phyloP scores from a whole-genome alignment of 2,888 invertebrate genomes.

The Pachycephus smyrnensis region DNA sequence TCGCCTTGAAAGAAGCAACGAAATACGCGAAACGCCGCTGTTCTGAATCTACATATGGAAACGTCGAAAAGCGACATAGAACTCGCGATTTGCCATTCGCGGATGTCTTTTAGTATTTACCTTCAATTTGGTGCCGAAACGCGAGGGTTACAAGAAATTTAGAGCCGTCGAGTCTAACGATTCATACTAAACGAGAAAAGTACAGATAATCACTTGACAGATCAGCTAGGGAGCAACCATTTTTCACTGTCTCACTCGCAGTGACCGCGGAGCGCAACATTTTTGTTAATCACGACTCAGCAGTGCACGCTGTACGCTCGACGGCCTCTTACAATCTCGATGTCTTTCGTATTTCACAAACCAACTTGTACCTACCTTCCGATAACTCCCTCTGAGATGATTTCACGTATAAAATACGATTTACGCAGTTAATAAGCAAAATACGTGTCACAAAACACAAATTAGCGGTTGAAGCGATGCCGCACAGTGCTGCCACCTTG shows the following conservation, averaged over 20 bases:
- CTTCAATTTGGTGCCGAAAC: slow-evolving; percentile 44
- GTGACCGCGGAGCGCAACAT: slow-evolving; percentile 29
- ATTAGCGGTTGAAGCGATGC: slow-evolving; percentile 40
- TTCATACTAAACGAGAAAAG: slow-evolving; percentile 38
- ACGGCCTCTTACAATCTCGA: slow-evolving; percentile 15
- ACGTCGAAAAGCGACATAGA: not conserved
- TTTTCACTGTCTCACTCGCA: slow-evolving; percentile 40
- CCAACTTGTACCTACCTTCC: slow-evolving; percentile 42
- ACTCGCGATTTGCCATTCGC: slow-evolving; percentile 1
- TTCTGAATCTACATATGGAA: slow-evolving; percentile 45
- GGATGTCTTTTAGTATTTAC: slow-evolving; percentile 30
- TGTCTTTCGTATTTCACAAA: slow-evolving; percentile 6
- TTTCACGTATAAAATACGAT: slow-evolving; percentile 45
- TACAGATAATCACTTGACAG: slow-evolving; percentile 50
- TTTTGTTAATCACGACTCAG: slow-evolving; percentile 22
- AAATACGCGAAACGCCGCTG: slow-evolving; percentile 27
- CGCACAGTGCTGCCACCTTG: slow-evolving; percentile 53
- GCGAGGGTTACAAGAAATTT: slow-evolving; percentile 41
- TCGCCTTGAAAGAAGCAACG: slow-evolving; percentile 41
- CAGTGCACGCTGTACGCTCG: not conserved
- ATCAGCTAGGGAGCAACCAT: slow-evolving; percentile 50
- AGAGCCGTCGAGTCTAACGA: slow-evolving; percentile 30
- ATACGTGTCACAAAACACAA: slow-evolving; percentile 55
- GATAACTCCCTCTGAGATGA: slow-evolving; percentile 28
- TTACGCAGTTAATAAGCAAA: slow-evolving; percentile 55